Evolutionary conservation across 2,888 invertebrate genomes (phyloP).

Genomic region (Glomeris marginata): DNA sequence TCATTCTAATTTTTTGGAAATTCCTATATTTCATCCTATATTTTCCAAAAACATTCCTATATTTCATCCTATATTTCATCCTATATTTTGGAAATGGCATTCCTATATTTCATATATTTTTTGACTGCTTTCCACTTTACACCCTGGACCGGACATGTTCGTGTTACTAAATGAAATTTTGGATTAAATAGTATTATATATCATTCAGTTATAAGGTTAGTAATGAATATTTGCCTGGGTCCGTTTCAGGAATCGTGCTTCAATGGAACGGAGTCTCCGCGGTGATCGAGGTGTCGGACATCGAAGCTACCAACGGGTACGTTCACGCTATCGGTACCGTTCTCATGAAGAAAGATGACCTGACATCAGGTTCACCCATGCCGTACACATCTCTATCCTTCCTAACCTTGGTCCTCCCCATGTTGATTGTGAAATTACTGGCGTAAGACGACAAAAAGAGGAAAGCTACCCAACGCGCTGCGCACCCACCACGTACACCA

Average conservation of each 20-base stretch:
- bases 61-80: not conserved
- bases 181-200: conserved; percentile 8
- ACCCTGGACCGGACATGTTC: not conserved
- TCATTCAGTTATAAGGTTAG: no score
- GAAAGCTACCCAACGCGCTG: no score
- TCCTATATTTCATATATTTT: no score
- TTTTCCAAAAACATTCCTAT: no score
- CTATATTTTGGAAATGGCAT: not conserved
- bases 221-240: no score
- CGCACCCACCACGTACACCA: no score
- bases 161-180: no score
- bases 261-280: conserved; percentile 73
- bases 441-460: conserved; percentile 4
- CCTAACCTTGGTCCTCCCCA: conserved; percentile 4
- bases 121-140: no score
- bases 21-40: no score
- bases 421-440: conserved; percentile 7
- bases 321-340: conserved; percentile 88
- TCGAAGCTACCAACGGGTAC: conserved; percentile 88
- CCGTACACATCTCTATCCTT: conserved; percentile 3
- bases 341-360: conserved; percentile 66
- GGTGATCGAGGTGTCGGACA: conserved; percentile 74
- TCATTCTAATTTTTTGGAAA: not conserved
- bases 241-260: conserved; percentile 49
- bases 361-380: conserved; percentile 32